These are phyloP conservation scores for Sebastes matsubarae DNA, from an alignment of 2,797 vertebrate species.

Conservation along the genomic window DNA sequence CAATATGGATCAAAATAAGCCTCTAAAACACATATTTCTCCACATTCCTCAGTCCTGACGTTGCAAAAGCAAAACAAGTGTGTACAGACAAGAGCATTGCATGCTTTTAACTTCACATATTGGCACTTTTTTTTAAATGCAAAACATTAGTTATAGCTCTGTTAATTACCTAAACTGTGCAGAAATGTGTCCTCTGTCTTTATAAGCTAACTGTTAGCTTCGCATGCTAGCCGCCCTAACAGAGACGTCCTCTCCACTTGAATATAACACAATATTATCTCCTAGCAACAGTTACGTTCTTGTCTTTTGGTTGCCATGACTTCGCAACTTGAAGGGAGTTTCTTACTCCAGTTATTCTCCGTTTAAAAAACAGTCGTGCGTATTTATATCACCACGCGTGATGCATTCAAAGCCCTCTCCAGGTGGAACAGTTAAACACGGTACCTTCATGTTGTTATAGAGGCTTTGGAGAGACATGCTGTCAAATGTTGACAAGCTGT, in stretches of 20 bases:
- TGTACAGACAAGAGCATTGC: neutral
- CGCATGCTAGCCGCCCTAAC: conserved; percentile 30
- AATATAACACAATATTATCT: neutral
- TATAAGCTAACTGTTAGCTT: conserved; percentile 22
- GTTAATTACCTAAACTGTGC: conserved; percentile 23
- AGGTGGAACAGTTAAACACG: conserved; percentile 5
- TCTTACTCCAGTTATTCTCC: neutral
- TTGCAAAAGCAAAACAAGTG: conserved; percentile 18
- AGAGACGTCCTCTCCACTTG: neutral
- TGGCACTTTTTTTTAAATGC: conserved; percentile 3
- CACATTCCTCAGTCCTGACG: conserved; percentile 38
- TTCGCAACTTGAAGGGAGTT: conserved; percentile 33
- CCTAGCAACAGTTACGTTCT: neutral
- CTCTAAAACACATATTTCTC: neutral
- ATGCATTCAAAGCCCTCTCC: conserved; percentile 24
- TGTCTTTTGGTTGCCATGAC: neutral
- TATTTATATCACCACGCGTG: conserved; percentile 10
- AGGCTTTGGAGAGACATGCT: conserved; percentile 24
- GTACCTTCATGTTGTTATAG: neutral
- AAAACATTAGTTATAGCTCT: neutral
- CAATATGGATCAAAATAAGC: neutral
- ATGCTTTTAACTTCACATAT: neutral
- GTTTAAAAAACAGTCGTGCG: conserved; percentile 4
- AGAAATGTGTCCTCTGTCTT: neutral
- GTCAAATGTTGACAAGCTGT: conserved; percentile 74